Conservation (phyloP, 2,113 vertebrate genomes). For the Acanthochromis polyacanthus region DNA sequence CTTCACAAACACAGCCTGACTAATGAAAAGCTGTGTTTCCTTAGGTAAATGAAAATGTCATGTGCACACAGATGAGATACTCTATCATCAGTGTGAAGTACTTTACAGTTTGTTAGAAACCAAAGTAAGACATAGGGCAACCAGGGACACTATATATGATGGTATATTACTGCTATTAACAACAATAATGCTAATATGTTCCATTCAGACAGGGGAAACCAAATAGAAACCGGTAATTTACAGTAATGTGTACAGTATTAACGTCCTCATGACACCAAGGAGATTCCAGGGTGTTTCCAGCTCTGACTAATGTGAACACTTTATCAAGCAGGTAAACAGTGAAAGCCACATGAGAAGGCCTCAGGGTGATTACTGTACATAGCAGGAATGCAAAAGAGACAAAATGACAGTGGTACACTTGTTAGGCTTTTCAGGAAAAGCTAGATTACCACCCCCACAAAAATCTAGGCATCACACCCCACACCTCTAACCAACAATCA, state of each 20-base stretch:
- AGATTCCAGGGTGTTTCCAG: conserved; percentile 49
- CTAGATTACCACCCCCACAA: conserved; percentile 44
- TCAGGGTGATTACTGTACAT: conserved; percentile 34
- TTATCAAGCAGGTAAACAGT: conserved; percentile 25
- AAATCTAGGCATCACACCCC: conserved; percentile 32
- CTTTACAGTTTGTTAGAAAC: not conserved
- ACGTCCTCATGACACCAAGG: conserved; percentile 25
- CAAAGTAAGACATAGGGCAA: not conserved
- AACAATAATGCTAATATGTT: too few species aligned
- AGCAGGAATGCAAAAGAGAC: conserved; percentile 55
- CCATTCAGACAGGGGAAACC: too few species aligned
- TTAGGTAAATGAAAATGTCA: conserved; percentile 11
- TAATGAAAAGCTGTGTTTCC: conserved; percentile 5
- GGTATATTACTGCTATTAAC: too few species aligned
- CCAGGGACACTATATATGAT: not conserved
- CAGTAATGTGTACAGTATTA: conserved; percentile 1
- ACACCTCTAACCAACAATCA: conserved; percentile 19
- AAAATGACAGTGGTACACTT: conserved; percentile 33
- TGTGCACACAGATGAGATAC: conserved; percentile 2
- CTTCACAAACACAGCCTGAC: not conserved
- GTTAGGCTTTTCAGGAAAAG: conserved; percentile 37
- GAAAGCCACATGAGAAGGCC: conserved; percentile 25
- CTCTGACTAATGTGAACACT: conserved; percentile 50
- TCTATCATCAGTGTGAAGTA: not conserved
- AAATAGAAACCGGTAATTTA: too few species aligned